Conservation (phyloP, 2,797 vertebrate species). For the Pipistrellus nathusii region DNA sequence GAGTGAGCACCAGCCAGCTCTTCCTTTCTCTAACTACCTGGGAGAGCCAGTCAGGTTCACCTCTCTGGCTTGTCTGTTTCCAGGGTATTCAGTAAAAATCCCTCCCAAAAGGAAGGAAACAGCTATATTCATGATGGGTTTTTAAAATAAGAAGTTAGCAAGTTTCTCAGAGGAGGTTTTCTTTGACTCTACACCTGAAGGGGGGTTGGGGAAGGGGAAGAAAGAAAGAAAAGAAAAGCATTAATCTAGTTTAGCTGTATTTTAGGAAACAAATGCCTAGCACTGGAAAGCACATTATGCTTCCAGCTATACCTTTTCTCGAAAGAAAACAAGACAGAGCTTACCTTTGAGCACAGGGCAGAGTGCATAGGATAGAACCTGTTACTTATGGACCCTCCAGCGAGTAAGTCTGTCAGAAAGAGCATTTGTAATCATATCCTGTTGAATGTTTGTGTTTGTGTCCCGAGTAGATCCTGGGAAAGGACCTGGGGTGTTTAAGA, state of each 20-base stretch:
- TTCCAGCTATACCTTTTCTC: conserved; percentile 39
- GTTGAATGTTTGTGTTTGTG: background rate
- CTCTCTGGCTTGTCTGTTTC: background rate
- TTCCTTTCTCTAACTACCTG: background rate
- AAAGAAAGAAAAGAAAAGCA: background rate
- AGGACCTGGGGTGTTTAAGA: too few relatives aligned
- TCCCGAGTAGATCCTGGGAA: too few relatives aligned
- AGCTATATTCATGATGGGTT: background rate
- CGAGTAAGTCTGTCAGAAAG: background rate
- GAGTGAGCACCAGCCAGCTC: background rate
- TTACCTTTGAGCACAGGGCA: background rate
- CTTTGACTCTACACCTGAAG: conserved; percentile 44
- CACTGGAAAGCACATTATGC: background rate
- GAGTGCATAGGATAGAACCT: background rate
- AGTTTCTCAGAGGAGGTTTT: conserved; percentile 40
- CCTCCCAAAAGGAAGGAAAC: background rate
- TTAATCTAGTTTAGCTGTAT: conserved; percentile 67
- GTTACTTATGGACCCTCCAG: background rate
- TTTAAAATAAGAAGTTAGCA: conserved; percentile 51
- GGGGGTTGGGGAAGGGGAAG: background rate
- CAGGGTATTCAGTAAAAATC: background rate
- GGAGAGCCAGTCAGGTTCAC: background rate
- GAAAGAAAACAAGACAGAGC: background rate
- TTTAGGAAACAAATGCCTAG: conserved; percentile 62
- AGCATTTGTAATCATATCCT: background rate